These are phyloP conservation scores for Danionella dracula DNA, from an alignment of 2,797 vertebrate genomes.

Conservation along the genomic window DNA sequence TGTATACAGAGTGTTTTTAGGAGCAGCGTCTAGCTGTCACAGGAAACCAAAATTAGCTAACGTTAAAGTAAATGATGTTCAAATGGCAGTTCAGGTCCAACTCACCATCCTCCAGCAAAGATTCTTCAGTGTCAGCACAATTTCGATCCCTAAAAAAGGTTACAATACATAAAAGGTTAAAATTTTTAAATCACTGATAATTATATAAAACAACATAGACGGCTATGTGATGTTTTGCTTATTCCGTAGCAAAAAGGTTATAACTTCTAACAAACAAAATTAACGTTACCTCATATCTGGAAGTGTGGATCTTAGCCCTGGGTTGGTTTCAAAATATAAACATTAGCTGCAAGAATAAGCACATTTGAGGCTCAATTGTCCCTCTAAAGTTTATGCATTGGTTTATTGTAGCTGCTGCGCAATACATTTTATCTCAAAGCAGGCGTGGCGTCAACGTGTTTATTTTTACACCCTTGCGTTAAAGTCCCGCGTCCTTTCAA, in stretches of 20 bases:
- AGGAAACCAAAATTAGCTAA: not conserved
- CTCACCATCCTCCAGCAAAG: slow-evolving; percentile 44
- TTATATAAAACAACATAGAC: no score
- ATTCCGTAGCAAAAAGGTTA: no score
- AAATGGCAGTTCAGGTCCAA: not conserved
- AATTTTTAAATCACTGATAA: no score
- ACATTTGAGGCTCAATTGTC: not conserved
- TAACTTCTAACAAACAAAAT: not conserved
- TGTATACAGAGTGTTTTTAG: no score
- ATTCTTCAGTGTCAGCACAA: slow-evolving; percentile 42
- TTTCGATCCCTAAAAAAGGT: slow-evolving; percentile 35
- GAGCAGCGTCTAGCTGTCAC: no score
- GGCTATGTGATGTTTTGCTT: no score
- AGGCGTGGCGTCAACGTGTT: not conserved
- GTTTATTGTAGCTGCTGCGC: no score
- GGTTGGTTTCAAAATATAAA: not conserved
- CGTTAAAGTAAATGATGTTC: not conserved
- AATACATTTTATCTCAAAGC: not conserved
- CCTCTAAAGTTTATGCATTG: no score
- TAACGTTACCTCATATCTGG: slow-evolving; percentile 11
- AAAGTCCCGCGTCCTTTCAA: not conserved
- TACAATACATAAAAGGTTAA: not conserved
- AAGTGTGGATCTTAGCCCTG: not conserved
- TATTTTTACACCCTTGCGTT: not conserved
- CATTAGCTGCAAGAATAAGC: not conserved